Base-by-base conservation (phyloP, 1,140 invertebrate species). In the Samia ricini region DNA sequence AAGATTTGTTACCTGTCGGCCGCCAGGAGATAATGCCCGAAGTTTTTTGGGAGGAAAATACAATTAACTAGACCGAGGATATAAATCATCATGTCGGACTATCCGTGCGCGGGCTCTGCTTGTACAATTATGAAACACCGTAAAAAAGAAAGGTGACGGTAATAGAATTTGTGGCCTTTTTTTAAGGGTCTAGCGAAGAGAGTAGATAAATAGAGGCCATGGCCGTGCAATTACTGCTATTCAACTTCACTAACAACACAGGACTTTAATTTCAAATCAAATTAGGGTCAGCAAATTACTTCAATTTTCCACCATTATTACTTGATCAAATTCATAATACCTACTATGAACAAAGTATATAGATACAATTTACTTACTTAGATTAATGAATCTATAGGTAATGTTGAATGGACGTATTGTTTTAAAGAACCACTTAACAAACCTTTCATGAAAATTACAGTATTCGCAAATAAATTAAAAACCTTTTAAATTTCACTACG, bases 1-100 rank as follows among this genome's bases (percentile, higher is more conserved):
- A 85, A 88, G 84, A 89, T 88, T 88, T 89, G 83, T 87, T 88
- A 88, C 88, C 88, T 90, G 88, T 90, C 83, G 75, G 71, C 77
- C 81, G 77, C 63, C 67, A 69, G 68, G 68, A 87, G 83, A 88
- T 88, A 86, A 87, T 83, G 76, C 81, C 72, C 74, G 60, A 65
- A 66, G 73, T 83, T 85, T 88, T 88, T 87, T 85, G 70, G 73
- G 71, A 73, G 74, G 75, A 79, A 84, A 85, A 87, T 80, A 89
- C 82, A 89, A 89, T 89, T 86, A 87, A 85, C 78, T 80, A 83
- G 76, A 71, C 70, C 67, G 60, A 63, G 64, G 36, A 29, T 68
- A 72, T 89, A 86, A 87, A 87, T 89, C 81, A 89, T 81, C 75
- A 79, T 70, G 77, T 77, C 74, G 69, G 71, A 73, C 71, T 74